Conservation (phyloP, 2,888 invertebrate genomes). For the Neoitamus cyanurus region DNA sequence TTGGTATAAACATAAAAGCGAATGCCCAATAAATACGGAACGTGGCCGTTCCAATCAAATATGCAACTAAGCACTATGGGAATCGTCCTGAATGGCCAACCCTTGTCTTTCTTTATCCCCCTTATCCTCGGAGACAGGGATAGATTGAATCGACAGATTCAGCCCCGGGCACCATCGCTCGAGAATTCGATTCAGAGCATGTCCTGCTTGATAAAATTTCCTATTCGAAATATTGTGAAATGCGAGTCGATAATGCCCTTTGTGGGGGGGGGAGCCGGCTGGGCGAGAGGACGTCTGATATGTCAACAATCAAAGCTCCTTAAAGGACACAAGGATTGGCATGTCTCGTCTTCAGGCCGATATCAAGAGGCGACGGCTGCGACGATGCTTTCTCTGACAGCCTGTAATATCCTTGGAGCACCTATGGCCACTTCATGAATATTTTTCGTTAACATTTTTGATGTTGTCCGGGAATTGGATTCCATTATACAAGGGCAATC, state of each 20-base stretch:
- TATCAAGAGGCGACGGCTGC: background rate
- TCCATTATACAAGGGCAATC: background rate
- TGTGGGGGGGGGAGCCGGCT: background rate
- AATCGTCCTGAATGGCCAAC: constrained; percentile 9
- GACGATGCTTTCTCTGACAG: background rate
- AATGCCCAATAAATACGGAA: constrained; percentile 24
- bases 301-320: constrained; percentile 13
- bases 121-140: constrained; percentile 11
- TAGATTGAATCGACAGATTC: constrained; percentile 28
- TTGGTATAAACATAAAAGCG: constrained; percentile 25
- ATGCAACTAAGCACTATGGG: constrained; percentile 35
- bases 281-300: background rate
- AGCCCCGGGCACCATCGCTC: constrained; percentile 2
- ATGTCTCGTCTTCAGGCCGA: background rate
- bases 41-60: constrained; percentile 34
- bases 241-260: constrained; percentile 25
- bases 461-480: background rate
- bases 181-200: constrained; percentile 37
- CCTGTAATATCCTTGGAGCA: background rate
- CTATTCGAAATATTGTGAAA: constrained; percentile 22
- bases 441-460: background rate
- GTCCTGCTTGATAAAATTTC: constrained; percentile 30
- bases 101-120: constrained; percentile 22
- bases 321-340: background rate
- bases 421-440: background rate